These are phyloP conservation scores for Jaculus jaculus DNA, from an alignment of 2,113 vertebrate genomes.

Conservation along the genomic window DNA sequence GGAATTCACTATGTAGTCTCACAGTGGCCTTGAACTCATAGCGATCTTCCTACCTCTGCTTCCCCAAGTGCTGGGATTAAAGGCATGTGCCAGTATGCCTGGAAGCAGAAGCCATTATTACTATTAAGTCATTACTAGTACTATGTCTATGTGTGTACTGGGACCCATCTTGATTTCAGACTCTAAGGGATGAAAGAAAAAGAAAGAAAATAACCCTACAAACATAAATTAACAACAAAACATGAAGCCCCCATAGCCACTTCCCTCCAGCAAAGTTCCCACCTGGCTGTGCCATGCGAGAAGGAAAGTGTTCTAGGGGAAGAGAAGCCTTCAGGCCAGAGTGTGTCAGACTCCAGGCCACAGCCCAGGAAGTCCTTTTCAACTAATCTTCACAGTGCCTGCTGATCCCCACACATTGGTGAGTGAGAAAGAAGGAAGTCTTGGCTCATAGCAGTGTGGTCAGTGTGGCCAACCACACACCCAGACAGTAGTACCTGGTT, in stretches of 20 bases:
- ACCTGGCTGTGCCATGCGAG: no score
- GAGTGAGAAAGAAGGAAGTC: not conserved
- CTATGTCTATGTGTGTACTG: not conserved
- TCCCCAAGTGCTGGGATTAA: no score
- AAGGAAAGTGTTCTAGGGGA: not conserved
- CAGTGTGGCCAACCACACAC: no score
- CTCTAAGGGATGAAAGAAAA: not conserved
- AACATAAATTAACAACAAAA: not conserved
- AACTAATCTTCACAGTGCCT: not conserved
- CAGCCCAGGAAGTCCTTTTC: not conserved
- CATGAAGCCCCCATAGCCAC: no score
- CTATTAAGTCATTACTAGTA: not conserved
- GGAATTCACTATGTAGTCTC: no score
- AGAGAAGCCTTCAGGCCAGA: not conserved
- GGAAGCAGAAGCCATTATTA: no score
- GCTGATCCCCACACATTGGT: not conserved
- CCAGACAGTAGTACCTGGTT: conserved; percentile 89
- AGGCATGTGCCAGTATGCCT: no score
- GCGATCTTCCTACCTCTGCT: no score
- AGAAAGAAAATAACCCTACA: not conserved
- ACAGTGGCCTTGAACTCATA: no score
- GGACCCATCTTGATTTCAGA: not conserved
- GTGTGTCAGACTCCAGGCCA: not conserved
- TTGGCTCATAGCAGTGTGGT: no score
- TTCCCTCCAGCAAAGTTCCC: not conserved